phyloP scores from a whole-genome alignment of 2,888 invertebrate genomes.

The Chrysodeixis includens region DNA sequence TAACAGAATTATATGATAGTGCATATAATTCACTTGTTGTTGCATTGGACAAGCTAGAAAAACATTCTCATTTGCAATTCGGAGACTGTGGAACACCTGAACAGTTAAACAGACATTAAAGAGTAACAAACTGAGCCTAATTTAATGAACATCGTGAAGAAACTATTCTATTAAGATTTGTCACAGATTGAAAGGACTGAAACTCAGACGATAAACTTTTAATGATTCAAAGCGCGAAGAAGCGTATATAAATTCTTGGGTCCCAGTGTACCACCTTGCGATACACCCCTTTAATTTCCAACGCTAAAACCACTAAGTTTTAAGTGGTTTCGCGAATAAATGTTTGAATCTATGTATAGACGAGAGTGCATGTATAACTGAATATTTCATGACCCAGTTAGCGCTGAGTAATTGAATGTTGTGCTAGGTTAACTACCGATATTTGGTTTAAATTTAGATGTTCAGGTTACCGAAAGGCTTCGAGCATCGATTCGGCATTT shows the following conservation, averaged over 20 bases:
- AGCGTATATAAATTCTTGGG: background rate
- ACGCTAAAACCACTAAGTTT: constrained; percentile 1
- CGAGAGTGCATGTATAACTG: constrained; percentile 1
- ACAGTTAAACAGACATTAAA: background rate
- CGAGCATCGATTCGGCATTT: background rate
- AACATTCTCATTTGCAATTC: no score
- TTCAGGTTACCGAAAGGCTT: background rate
- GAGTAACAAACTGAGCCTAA: background rate
- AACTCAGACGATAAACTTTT: background rate
- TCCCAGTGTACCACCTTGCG: background rate
- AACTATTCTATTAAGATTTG: background rate
- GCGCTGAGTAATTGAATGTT: constrained; percentile 4
- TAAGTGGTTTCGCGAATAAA: constrained; percentile 1
- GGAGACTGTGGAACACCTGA: no score
- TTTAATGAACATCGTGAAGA: background rate
- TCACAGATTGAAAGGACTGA: background rate
- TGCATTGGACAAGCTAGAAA: no score
- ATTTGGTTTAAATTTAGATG: constrained; percentile 1
- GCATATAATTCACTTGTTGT: background rate
- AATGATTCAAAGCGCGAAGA: background rate
- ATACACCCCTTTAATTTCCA: background rate
- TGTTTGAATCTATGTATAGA: constrained; percentile 4
- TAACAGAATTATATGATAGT: background rate
- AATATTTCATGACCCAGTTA: constrained; percentile 1
- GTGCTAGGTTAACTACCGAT: constrained; percentile 1